Conservation (phyloP, 2,113 vertebrate genomes). For the Cyphomyrus plagiostoma region DNA sequence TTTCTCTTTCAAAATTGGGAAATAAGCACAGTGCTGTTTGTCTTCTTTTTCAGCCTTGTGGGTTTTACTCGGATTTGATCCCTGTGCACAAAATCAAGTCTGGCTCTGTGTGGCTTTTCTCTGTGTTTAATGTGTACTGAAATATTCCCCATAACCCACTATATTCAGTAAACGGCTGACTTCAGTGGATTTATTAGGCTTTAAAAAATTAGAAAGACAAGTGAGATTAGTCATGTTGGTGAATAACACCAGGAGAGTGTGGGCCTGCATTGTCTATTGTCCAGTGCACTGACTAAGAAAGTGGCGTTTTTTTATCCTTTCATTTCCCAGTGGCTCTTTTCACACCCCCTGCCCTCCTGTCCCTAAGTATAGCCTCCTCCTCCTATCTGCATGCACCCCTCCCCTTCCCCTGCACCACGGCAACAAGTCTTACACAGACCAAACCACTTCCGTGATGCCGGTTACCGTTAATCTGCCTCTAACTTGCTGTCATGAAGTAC, state of each 20-base stretch:
- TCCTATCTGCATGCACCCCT: not conserved
- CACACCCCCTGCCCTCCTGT: not conserved
- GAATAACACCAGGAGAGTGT: not conserved
- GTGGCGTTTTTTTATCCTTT: not conserved
- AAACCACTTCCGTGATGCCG: not conserved
- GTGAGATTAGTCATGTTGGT: not conserved
- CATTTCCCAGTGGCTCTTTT: not conserved
- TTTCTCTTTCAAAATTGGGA: not conserved
- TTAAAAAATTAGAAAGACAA: not conserved
- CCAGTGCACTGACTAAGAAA: not conserved
- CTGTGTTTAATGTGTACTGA: not conserved
- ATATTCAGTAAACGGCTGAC: not conserved
- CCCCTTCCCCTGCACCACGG: not conserved
- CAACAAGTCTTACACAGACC: not conserved
- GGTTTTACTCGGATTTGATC: not conserved
- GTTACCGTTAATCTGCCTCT: not conserved
- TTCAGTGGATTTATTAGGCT: not conserved
- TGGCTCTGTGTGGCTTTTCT: not conserved
- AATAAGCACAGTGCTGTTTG: not conserved
- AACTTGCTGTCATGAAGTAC: not conserved
- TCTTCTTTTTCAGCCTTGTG: not conserved
- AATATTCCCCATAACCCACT: not conserved
- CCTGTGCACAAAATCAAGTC: not conserved
- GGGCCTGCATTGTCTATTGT: not conserved
- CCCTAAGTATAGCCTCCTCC: not conserved